Evolutionary conservation across 2,797 vertebrate species (phyloP).

Genomic region (Anguilla anguilla): DNA sequence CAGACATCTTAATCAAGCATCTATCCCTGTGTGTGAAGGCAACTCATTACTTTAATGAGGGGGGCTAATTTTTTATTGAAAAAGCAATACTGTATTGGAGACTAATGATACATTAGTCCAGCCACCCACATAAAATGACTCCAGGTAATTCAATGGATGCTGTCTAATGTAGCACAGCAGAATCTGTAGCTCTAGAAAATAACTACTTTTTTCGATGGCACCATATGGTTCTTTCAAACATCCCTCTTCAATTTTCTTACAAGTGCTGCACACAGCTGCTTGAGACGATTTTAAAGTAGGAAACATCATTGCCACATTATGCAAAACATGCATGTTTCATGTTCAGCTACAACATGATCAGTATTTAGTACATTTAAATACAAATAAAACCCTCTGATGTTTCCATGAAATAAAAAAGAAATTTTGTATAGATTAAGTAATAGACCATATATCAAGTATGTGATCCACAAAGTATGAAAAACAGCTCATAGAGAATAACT

Average conservation of each 20-base stretch:
- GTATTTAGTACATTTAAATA: not conserved
- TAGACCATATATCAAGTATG: not conserved
- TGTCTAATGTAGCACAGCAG: slow-evolving; percentile 20
- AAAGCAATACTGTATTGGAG: not conserved
- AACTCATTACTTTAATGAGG: not conserved
- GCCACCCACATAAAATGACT: slow-evolving; percentile 5
- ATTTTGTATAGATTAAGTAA: not conserved
- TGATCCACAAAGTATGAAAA: too few relatives aligned
- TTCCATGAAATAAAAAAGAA: not conserved
- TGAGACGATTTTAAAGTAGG: not conserved
- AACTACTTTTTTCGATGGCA: slow-evolving; percentile 22
- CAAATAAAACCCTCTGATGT: not conserved
- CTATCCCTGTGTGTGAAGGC: not conserved
- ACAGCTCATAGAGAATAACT: not conserved
- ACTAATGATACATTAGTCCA: not conserved
- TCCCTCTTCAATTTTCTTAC: not conserved
- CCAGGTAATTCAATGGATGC: slow-evolving; percentile 20
- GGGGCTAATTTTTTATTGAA: slow-evolving; percentile 25
- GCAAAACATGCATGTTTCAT: not conserved
- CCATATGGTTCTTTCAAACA: slow-evolving; percentile 20
- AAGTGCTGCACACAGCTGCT: slow-evolving; percentile 6
- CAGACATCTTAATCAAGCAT: slow-evolving; percentile 25
- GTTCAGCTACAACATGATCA: not conserved
- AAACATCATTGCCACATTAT: not conserved
- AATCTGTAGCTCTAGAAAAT: slow-evolving; percentile 2